Evolutionary conservation across 2,888 invertebrate genomes (phyloP).

Genomic region (Hartigia nigra): DNA sequence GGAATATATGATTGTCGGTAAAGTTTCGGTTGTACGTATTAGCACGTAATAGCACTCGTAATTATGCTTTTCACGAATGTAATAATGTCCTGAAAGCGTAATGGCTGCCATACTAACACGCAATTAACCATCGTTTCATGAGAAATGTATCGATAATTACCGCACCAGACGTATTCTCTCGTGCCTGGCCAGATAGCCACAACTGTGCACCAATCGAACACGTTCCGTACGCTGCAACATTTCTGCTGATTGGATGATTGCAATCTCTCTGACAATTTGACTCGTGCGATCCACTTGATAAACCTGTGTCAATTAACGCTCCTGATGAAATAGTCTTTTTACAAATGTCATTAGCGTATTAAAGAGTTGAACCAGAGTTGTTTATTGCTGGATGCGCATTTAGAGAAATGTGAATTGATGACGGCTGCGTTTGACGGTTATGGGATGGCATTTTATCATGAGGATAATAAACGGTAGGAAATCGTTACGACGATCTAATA

Average conservation of each 20-base stretch:
- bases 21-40: not conserved
- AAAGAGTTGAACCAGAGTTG: not conserved
- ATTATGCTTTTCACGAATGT: not conserved
- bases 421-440: not conserved
- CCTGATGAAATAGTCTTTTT: not conserved
- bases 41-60: not conserved
- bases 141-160: not conserved
- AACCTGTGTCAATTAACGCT: not conserved
- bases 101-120: not conserved
- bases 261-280: not conserved
- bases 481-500: not conserved
- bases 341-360: not conserved
- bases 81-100: not conserved
- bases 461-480: not conserved
- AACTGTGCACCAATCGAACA: not conserved
- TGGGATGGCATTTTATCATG: not conserved
- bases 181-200: not conserved
- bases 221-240: not conserved
- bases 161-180: not conserved
- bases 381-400: not conserved
- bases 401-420: not conserved
- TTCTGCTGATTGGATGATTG: not conserved
- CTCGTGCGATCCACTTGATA: not conserved
- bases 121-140: not conserved
- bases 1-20: not conserved